phyloP scores from a whole-genome alignment of 2,888 invertebrate species.

The Maniola hyperantus region DNA sequence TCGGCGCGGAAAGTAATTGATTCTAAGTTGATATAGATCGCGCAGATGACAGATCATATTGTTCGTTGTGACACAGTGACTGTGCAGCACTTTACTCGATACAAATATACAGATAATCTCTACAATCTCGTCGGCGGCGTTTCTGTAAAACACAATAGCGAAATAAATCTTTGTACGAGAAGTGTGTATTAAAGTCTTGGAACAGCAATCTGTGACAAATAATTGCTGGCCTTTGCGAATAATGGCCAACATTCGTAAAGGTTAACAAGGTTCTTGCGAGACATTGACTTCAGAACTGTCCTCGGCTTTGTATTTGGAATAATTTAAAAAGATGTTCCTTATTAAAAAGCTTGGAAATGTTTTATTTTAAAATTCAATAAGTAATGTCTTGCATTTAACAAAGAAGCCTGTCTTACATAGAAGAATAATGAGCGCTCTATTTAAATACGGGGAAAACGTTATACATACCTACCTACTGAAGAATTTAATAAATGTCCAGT shows the following conservation, averaged over 20 bases:
- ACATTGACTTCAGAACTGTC: constrained; percentile 27
- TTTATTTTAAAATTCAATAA: constrained; percentile 1
- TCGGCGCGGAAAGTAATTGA: constrained; percentile 60
- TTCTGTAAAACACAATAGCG: constrained; percentile 27
- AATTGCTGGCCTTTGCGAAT: constrained; percentile 46
- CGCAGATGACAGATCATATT: constrained; percentile 49
- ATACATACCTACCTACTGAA: too few species aligned
- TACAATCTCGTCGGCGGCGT: constrained; percentile 14
- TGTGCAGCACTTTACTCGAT: constrained; percentile 20
- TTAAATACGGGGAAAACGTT: neutral
- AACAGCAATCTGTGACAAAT: constrained; percentile 44
- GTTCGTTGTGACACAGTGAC: constrained; percentile 15
- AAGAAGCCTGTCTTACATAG: neutral
- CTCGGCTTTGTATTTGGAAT: constrained; percentile 16
- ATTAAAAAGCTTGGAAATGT: neutral
- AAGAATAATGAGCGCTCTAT: neutral
- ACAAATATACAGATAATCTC: constrained; percentile 24
- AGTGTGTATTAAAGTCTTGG: constrained; percentile 30
- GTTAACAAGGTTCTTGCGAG: constrained; percentile 49
- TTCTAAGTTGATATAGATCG: constrained; percentile 49
- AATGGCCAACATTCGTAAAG: constrained; percentile 51
- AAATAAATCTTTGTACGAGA: constrained; percentile 30
- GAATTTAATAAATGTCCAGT: neutral
- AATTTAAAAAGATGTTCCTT: constrained; percentile 10
- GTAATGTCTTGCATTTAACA: neutral